These are phyloP conservation scores for Chloroclysta siterata DNA, from an alignment of 2,888 invertebrate species.

Conservation along the genomic window DNA sequence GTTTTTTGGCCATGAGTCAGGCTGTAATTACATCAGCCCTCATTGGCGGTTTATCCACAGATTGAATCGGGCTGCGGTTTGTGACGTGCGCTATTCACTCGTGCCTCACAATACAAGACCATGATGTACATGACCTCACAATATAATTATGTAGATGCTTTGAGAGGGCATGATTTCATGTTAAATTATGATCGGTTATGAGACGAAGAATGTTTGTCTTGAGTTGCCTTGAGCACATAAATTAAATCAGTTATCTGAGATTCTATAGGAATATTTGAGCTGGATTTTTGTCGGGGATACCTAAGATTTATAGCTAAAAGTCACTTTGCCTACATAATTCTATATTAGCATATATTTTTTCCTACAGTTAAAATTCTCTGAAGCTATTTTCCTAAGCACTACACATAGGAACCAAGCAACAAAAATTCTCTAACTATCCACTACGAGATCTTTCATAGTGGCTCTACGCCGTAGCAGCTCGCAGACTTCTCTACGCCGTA, in stretches of 20 bases:
- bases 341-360: slow-evolving; percentile 20
- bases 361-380: background rate
- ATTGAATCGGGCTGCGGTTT: slow-evolving; percentile 23
- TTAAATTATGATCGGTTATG: slow-evolving; percentile 57
- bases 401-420: background rate
- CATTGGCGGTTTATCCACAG: slow-evolving; percentile 49
- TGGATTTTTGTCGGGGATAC: slow-evolving; percentile 12
- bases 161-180: slow-evolving; percentile 50
- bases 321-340: slow-evolving; percentile 29
- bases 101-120: slow-evolving; percentile 22
- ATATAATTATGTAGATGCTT: slow-evolving; percentile 56
- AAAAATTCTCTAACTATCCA: background rate
- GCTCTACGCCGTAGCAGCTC: slow-evolving; percentile 27
- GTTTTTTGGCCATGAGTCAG: slow-evolving; percentile 78
- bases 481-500: slow-evolving; percentile 36
- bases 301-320: slow-evolving; percentile 30
- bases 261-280: slow-evolving; percentile 8
- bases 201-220: slow-evolving; percentile 45
- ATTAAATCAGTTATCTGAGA: slow-evolving; percentile 33
- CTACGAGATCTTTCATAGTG: background rate
- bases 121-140: too few relatives aligned
- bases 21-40: slow-evolving; percentile 71
- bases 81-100: slow-evolving; percentile 28
- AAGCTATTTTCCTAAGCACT: background rate
- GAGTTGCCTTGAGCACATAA: slow-evolving; percentile 39